Base-by-base conservation (phyloP, 2,888 invertebrate genomes). In the Cheilosia grossa region DNA sequence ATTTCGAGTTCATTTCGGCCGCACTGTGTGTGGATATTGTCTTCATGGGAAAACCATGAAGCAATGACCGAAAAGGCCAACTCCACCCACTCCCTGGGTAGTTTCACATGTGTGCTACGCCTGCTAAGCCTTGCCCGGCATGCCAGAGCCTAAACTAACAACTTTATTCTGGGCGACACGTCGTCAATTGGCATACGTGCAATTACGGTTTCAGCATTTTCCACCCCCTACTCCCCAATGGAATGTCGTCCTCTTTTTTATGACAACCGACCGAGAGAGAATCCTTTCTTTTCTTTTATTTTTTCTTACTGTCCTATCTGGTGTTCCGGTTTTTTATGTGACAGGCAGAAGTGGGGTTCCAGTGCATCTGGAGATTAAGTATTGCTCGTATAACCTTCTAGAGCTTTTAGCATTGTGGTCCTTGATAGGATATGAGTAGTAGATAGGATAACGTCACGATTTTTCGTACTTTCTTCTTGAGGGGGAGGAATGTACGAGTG, bases 151-250 rank as follows among this genome's bases (percentile, higher is more conserved):
- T 83, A 80, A 80, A 73, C 83, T 83, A 80, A 83, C 83, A 80
- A 74, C 66, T 83, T 83, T 79, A 70, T 80, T 80, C 64, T 49
- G 56, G 74, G 80, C 74, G 80, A 83, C 83, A 83, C 83, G 83
- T 83, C 80, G 83, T 80, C 83, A 83, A 83, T 83, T 83, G 83
- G 83, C 83, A 83, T 80, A 83, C 83, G 83, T 83, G 83, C 83
- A 83, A 80, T 83, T 83, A 83, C 83, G 80, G 69, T 75, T 75
- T 79, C 74, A 83, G 79, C 67, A 69, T 74, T 79, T 79, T 80
- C 2, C 44, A 5, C 42, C n/a, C 42, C 42, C 42, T 10, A 15
- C 42, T 15, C 54, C 44, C 30, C 54, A 30, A 66, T 56, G 53
- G 78, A 67, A 72, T 73, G 63, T 67, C 51, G 67, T 82, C 59